Base-by-base conservation (phyloP, 2,113 vertebrate species). In the Eptesicus fuscus region DNA sequence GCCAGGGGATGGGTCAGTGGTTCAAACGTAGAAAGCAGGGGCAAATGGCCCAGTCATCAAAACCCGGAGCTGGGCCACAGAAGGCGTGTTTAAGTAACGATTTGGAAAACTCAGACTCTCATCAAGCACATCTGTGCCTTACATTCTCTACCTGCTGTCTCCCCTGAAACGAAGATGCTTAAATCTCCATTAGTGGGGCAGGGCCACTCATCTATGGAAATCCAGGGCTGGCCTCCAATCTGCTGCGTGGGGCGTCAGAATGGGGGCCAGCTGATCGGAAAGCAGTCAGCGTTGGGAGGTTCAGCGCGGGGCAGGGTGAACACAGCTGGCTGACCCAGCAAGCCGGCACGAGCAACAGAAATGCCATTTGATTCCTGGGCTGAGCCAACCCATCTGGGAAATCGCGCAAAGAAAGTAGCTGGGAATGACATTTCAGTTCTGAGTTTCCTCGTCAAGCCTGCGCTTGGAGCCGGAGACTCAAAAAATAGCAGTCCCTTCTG, bases 311-410 rank as follows among this genome's bases (percentile, higher is more conserved):
- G 51, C 83, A 56, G 90, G 73, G 88, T 4, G 88, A 86, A 70
- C 96, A 83, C 95, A 96, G 95, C 95, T 97, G 96, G 93, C 85
- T 69, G 92, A 92, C 92, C 80, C 83, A 93, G 86, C 91, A 83
- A 87, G 93, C 79, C 9, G 63, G 85, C 69, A 84, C 44, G 12
- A 83, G 76, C n/a, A 63, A 70, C 37, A 51, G 71, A 95, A 96
- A 90, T 53, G 83, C 83, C 88, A 71, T 89, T 88, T 37, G 42
- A 93, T 92, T 88, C 1, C 4, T 53, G 86, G 89, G 83, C 89
- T 67, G 40, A 96, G 88, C 83, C 88, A 74, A 77, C 40, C 76
- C 91, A 91, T 93, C 86, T 96, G 93, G 95, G 96, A 96, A 95
- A 84, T 89, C 86, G 42, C 49, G 86, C 65, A 61, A 49, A 71